Percentiles rank a stretch among this genome's conserved stretches.
These are phyloP conservation scores for Mus minutoides DNA, from an alignment of 2,797 vertebrate genomes.

Conservation along the genomic window DNA sequence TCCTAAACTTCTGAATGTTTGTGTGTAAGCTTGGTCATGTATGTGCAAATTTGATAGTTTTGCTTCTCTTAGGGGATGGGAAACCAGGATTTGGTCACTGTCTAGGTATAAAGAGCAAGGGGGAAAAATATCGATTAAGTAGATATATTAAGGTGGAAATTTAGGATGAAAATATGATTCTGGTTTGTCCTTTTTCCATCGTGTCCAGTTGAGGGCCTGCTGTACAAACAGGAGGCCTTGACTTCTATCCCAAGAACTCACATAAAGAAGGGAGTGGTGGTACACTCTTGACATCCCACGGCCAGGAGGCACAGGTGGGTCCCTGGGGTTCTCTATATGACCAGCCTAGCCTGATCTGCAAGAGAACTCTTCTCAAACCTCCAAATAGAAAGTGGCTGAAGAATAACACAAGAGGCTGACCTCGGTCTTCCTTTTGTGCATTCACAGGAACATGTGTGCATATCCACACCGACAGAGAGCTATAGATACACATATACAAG, in stretches of 20 bases:
- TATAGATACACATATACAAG: not conserved
- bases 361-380: not conserved
- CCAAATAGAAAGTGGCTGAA: not conserved
- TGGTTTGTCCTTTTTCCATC: not conserved
- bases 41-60: not conserved
- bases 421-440: not conserved
- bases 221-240: not conserved
- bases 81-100: not conserved
- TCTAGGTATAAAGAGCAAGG: not conserved
- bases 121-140: not conserved
- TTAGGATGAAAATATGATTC: not conserved
- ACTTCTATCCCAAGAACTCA: not conserved
- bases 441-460: not conserved
- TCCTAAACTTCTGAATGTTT: constrained; percentile 38
- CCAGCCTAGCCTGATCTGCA: not conserved
- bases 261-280: not conserved
- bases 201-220: not conserved
- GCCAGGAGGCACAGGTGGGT: not conserved
- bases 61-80: not conserved
- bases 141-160: constrained; percentile 5
- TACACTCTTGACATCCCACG: not conserved
- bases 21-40: not conserved
- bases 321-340: not conserved
- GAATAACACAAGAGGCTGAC: not conserved
- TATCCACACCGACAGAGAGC: not conserved